Evolutionary conservation across 2,888 invertebrate genomes (phyloP).

Genomic region (Noctua comes): DNA sequence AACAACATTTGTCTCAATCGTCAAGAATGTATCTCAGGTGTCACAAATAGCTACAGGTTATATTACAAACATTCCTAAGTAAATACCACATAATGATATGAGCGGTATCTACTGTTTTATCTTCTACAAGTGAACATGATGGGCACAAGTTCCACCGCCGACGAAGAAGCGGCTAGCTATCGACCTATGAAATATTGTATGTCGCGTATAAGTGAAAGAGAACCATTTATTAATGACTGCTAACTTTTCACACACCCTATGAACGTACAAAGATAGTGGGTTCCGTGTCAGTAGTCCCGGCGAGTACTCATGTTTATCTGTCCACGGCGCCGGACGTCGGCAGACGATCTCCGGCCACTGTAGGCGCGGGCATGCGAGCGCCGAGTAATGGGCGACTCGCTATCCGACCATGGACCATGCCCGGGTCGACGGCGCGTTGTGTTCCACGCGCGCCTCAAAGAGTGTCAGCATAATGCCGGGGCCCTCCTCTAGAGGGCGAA

Average conservation of each 20-base stretch:
- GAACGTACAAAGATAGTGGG: not conserved
- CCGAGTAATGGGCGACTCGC: no score
- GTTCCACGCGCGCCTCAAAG: no score
- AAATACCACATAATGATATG: not conserved
- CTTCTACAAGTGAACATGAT: not conserved
- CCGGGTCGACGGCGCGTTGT: no score
- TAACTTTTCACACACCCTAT: not conserved
- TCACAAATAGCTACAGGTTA: not conserved
- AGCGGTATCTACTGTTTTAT: conserved; percentile 12
- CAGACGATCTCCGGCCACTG: no score
- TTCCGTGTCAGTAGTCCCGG: not conserved
- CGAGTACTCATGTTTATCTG: not conserved
- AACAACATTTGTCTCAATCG: not conserved
- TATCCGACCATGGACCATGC: no score
- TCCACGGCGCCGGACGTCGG: no score
- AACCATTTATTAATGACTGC: not conserved
- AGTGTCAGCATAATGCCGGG: no score
- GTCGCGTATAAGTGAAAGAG: not conserved
- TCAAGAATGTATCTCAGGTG: conserved; percentile 9
- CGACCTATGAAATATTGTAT: not conserved
- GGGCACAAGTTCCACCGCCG: not conserved
- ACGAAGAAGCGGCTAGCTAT: not conserved
- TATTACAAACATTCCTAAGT: not conserved
- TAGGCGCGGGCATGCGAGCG: no score
- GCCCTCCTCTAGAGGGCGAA: no score